Evolutionary conservation across 1,140 invertebrate genomes (phyloP), one percentile per base, ranked within the genome.

Genomic region (Drosophila sturtevanti): DNA sequence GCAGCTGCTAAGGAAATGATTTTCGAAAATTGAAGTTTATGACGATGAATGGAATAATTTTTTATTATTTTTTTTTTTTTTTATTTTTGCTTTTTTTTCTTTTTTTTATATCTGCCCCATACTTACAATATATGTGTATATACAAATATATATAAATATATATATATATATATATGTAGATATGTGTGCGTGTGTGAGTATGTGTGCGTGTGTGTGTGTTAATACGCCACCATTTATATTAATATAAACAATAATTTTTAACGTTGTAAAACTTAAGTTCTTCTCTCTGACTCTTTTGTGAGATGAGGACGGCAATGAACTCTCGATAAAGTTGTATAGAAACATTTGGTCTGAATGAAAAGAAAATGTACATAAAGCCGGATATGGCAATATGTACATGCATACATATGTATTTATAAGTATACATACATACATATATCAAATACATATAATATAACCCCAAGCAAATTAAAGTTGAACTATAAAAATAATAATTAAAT

Each of bases 11-110:
- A 90, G 89, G 89, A 90, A 90, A 90, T 90, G 85, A 90, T 90
- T 90, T 89, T 90, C 81, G 72, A 89, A 90, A 90, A 90, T 90
- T 90, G 78, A 90, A 90, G 84, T 90, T 90, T 90, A 90, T 90
- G 84, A 89, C 81, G 89, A 86, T 86, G 89, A 90, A 86, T 90
- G 89, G 84, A 89, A 89, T 90, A 77, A 68, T 65, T 73, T 65
- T 72, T 76, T 68, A 66, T 68, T 55, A 27, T 41, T 71, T 60
- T 76, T 77, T 71, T 75, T 71, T 69, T 72, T 63, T 71, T 72
- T 78, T 41, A 44, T 68, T 51, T 72, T 67, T 68, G 68, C 72
- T 51, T 72, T 63, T 68, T 72, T 81, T 59, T 82, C 79, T 61
- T 52, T 27, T 69, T 41, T 60, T 31, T 71, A 55, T 72, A 52